Evolutionary conservation across 1,140 invertebrate species (phyloP).

Genomic region (Aphelinus atriplicis): DNA sequence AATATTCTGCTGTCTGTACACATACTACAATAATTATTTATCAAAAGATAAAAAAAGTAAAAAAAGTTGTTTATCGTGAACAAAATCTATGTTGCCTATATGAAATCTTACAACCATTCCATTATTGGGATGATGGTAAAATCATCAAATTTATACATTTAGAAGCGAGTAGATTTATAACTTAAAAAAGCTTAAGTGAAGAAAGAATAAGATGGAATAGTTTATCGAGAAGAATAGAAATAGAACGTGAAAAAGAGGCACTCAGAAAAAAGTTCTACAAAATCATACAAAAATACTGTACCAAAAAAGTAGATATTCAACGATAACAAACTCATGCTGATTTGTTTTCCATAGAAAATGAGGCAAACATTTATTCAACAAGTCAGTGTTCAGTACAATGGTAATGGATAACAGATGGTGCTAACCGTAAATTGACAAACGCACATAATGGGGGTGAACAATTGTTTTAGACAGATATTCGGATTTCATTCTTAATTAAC

Average conservation of each 20-base stretch:
- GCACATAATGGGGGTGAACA: constrained; percentile 25
- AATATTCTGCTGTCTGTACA: too few relatives aligned
- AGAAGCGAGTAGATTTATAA: background rate
- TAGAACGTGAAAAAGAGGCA: constrained; percentile 9
- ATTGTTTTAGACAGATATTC: constrained; percentile 27
- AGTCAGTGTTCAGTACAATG: constrained; percentile 52
- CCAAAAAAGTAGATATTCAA: constrained; percentile 15
- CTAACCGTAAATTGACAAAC: constrained; percentile 16
- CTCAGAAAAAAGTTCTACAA: constrained; percentile 8
- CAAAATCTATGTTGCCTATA: too few relatives aligned
- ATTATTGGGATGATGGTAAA: background rate
- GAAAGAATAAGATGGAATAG: constrained; percentile 14
- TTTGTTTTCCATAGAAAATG: constrained; percentile 43
- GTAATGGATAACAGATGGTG: constrained; percentile 49
- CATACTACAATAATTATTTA: too few relatives aligned
- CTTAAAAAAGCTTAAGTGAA: constrained; percentile 16
- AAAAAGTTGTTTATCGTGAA: too few relatives aligned
- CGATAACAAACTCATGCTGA: constrained; percentile 37
- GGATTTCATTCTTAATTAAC: background rate
- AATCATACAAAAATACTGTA: constrained; percentile 37
- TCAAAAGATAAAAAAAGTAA: too few relatives aligned
- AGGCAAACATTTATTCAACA: constrained; percentile 57
- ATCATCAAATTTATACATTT: constrained; percentile 3
- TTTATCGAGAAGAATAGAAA: background rate
- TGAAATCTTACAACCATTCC: too few relatives aligned